A percentile compares a stretch with the other conserved stretches of the same genome.
phyloP scores from a whole-genome alignment of 1,140 invertebrate species.

The Danaus melanippus region DNA sequence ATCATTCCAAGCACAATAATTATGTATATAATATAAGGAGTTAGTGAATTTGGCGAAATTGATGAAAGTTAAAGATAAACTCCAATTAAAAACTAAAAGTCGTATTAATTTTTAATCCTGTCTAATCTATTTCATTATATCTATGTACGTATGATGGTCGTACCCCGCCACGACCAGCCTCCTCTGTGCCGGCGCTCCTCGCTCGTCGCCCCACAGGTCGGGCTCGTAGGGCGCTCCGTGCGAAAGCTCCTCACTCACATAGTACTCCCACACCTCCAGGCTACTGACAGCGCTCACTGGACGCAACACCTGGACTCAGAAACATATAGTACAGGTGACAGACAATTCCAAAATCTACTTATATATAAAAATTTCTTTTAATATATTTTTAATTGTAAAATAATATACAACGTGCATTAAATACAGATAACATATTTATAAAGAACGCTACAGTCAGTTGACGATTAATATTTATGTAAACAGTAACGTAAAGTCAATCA shows the following conservation, averaged over 20 bases:
- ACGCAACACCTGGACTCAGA: slow-evolving; percentile 77
- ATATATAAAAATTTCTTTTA: too few species aligned
- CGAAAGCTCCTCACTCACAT: slow-evolving; percentile 90
- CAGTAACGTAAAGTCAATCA: too few species aligned
- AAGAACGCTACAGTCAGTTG: too few species aligned
- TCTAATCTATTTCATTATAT: too few species aligned
- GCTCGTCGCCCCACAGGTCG: slow-evolving; percentile 80
- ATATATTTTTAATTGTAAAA: too few species aligned
- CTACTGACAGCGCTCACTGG: slow-evolving; percentile 82
- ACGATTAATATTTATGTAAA: too few species aligned
- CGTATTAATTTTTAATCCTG: background rate
- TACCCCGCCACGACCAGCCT: slow-evolving; percentile 82
- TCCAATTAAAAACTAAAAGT: background rate
- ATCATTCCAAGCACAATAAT: slow-evolving; percentile 3
- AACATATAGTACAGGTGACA: too few species aligned
- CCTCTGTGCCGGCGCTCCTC: slow-evolving; percentile 63
- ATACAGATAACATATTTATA: too few species aligned
- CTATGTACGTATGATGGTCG: background rate
- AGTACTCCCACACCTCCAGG: slow-evolving; percentile 95
- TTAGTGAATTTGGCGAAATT: too few species aligned
- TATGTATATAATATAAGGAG: background rate
- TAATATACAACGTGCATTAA: too few species aligned
- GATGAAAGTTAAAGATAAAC: background rate
- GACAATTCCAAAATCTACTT: too few species aligned
- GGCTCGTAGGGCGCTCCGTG: slow-evolving; percentile 95